Evolutionary conservation across 2,888 invertebrate species (phyloP), one percentile per base, ranked within the genome.

Genomic region (Chrysina gloriosa): DNA sequence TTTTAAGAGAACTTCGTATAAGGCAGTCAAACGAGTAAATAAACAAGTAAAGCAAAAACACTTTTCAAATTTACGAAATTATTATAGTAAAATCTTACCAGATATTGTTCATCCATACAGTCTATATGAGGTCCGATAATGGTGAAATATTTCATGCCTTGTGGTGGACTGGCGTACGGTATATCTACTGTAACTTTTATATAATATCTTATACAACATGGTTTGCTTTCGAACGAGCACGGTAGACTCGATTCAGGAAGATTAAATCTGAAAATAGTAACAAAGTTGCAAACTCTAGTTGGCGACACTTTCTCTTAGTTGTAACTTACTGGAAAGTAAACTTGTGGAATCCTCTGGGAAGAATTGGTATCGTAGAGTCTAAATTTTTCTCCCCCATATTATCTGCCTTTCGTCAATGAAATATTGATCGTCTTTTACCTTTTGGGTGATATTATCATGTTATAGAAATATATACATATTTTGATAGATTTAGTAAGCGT

Each of bases 111-210:
- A 72, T 92, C 92, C 91, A 92, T 92, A 80, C 92, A 92, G 82
- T 92, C 92, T 74, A 91, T 90, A 77, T 91, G 90, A 9, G 92
- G 92, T 1, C 92, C 92, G 73, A 92, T 90, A 48, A 92, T 85
- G 1, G 92, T 92, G 80, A 92, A 92, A 80, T 92, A 92, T 79
- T 92, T 92, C 85, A 92, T 89, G 7, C 92, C 91, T 48, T 92
- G 92, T 0, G 92, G 92, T 1, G 92, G 91, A 58, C 91, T 91
- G 1, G 92, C 91, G 78, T 92, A 92, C 0, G 92, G 92, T 73
- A 92, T 90, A 80, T 92, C 92, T 52, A 92, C 87, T 2, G 89
- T 89, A 23, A 87, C 89, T 84, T 90, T 90, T 72, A 90, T 87
- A 79, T 91, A 92, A 80, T 92, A 92, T 45, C 92, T 85, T 70